Conservation (phyloP, 2,113 vertebrate genomes). For the Pluvianellus socialis region DNA sequence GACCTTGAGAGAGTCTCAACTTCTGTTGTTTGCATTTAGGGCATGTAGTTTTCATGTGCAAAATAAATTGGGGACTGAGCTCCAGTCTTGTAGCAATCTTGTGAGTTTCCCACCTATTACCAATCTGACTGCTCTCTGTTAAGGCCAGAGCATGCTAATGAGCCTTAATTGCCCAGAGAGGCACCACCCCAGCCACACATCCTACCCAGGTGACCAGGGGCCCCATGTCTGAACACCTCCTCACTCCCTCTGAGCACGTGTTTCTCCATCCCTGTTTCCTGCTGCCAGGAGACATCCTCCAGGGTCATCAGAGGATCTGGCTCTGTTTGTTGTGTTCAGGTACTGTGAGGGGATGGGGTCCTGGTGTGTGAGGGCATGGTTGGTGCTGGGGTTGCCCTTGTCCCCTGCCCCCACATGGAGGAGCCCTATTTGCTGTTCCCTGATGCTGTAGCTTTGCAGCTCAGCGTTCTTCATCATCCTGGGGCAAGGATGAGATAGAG, state of each 20-base stretch:
- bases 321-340: background rate
- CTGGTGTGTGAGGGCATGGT: rapidly evolving
- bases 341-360: rapidly evolving
- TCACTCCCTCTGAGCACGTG: rapidly evolving
- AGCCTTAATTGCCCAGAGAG: background rate
- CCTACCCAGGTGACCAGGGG: background rate
- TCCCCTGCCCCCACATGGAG: background rate
- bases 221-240: rapidly evolving
- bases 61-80: background rate
- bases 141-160: background rate
- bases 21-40: background rate
- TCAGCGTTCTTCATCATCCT: rapidly evolving
- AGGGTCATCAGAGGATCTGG: rapidly evolving
- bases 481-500: too few species aligned
- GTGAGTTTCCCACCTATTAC: background rate
- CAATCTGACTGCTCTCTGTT: background rate
- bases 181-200: background rate
- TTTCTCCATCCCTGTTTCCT: background rate
- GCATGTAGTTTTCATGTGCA: background rate
- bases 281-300: background rate
- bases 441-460: background rate
- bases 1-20: background rate
- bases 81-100: background rate
- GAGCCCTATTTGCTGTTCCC: background rate
- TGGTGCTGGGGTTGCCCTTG: background rate